Evolutionary conservation across 2,113 vertebrate genomes (phyloP).

Genomic region (Corythaeola cristata): DNA sequence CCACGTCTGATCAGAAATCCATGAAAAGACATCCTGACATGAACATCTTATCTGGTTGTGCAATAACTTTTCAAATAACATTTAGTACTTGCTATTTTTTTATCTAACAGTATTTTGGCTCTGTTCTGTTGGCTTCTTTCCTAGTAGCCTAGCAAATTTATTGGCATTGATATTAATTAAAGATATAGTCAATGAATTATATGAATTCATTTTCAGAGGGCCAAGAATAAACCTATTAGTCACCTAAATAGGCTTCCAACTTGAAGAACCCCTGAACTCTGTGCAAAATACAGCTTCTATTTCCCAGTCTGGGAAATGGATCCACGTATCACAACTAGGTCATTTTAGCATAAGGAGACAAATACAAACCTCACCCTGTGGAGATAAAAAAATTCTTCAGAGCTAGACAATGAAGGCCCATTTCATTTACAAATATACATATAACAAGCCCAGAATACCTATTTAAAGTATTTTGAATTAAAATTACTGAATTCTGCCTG

Average conservation of each 20-base stretch:
- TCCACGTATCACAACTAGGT: not conserved
- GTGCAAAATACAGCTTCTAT: not conserved
- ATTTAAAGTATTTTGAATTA: not conserved
- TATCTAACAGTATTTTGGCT: not conserved
- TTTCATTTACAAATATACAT: not conserved
- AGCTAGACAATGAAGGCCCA: rapidly evolving
- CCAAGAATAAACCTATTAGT: not conserved
- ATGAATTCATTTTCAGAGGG: not conserved
- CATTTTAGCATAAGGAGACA: not conserved
- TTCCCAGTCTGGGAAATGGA: not conserved
- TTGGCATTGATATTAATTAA: not conserved
- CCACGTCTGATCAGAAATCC: not conserved
- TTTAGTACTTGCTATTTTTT: not conserved
- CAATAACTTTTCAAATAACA: not conserved
- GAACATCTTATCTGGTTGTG: not conserved
- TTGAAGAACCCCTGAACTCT: not conserved
- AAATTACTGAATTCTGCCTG: not conserved
- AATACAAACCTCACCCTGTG: not conserved
- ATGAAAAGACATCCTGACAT: not conserved
- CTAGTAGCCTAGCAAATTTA: not conserved
- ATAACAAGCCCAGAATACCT: not conserved
- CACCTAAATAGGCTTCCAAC: not conserved
- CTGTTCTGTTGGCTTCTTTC: not conserved
- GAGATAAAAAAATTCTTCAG: not conserved
- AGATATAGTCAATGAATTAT: not conserved